Base-by-base conservation (phyloP, 2,113 vertebrate species). In the Mystacornis crossleyi region DNA sequence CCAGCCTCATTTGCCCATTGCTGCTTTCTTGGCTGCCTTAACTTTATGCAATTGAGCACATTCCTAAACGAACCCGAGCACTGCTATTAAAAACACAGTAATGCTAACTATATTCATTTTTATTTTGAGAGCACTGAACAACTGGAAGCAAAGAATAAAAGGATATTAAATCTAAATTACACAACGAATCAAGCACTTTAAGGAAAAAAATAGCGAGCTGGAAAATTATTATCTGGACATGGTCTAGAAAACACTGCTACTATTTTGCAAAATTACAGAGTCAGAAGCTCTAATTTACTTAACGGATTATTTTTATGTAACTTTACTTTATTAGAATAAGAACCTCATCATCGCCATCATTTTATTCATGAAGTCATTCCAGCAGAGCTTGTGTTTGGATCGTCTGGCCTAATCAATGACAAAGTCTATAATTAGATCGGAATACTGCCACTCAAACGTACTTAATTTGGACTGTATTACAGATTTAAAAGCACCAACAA, bases 401-500 rank as follows among this genome's bases (percentile, higher is more conserved):
- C 91, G 89, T 93, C 89, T 91, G 70, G 54, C 73, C 89, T 91
- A 95, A 97, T 97, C 96, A 96, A 71, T 94, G 79, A 90, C 71
- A 75, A 94, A 90, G 73, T 88, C 70, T 62, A 12, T 94, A 97
- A 97, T 96, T 79, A 86, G 89, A 83, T 78, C 92, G 94, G 91
- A 95, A 96, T 80, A 81, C 90, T 95, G 92, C 26, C 95, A 93
- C 80, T 97, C 92, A 97, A 96, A 97, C 23, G 17, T 82, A 65
- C 91, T 87, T 93, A 93, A 97, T 95, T 97, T 95, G 84, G 95
- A 97, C 96, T 93, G 94, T 67, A 94, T 96, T 83, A 53, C 84
- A 82, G 90, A 95, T 95, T 95, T 94, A 29, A 95, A 95, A 96
- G 79, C 18, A 1, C 94, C 93, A 97, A 97, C 93, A 96, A 75